phyloP scores from a whole-genome alignment of 2,888 invertebrate species.

The Arge pagana region DNA sequence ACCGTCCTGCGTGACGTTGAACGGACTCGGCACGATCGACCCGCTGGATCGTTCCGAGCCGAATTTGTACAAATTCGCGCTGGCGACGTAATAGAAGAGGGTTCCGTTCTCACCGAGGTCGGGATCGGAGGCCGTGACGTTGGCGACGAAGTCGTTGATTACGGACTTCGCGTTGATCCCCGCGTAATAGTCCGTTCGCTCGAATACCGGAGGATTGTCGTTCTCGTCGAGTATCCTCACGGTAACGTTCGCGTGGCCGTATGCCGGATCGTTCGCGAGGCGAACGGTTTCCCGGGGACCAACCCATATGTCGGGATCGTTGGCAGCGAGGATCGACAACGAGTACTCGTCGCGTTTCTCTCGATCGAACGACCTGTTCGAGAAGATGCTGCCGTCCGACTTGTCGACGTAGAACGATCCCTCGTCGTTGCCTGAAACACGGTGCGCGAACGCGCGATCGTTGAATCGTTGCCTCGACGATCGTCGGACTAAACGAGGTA shows the following conservation, averaged over 20 bases:
- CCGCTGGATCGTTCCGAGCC: conserved; percentile 78
- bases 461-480: too few species aligned
- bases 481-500: not conserved
- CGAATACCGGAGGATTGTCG: conserved; percentile 81
- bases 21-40: conserved; percentile 87
- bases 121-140: conserved; percentile 79
- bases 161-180: conserved; percentile 79
- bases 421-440: conserved; percentile 76
- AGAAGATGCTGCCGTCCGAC: conserved; percentile 77
- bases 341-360: conserved; percentile 77
- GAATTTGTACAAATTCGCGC: conserved; percentile 80
- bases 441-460: too few species aligned
- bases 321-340: conserved; percentile 81
- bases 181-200: conserved; percentile 68
- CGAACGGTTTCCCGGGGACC: conserved; percentile 52
- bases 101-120: conserved; percentile 85
- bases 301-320: conserved; percentile 76
- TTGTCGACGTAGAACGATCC: conserved; percentile 79
- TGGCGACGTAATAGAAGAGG: conserved; percentile 78
- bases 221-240: conserved; percentile 81
- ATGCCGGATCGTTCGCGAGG: conserved; percentile 58
- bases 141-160: conserved; percentile 74
- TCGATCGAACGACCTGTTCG: conserved; percentile 81
- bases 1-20: conserved; percentile 76
- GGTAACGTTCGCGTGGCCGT: conserved; percentile 72